Percentiles rank a stretch among this genome's conserved stretches.
These are phyloP conservation scores for Notiomystis cincta DNA, from an alignment of 2,113 vertebrate species.

Conservation along the genomic window DNA sequence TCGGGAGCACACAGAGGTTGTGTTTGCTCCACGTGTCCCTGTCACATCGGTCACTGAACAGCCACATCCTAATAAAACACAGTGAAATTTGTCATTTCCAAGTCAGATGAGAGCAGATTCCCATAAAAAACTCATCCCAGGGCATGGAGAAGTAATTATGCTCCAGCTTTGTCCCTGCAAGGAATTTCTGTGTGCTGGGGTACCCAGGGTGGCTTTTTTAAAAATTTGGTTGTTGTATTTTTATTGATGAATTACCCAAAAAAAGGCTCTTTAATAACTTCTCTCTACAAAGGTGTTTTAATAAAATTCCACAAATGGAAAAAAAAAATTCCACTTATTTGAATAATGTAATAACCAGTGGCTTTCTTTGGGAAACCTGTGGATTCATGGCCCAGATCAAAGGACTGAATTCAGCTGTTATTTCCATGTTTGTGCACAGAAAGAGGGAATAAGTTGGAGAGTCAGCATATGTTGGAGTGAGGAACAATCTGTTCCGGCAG, in stretches of 20 bases:
- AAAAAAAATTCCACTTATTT: not conserved
- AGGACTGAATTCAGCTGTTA: constrained; percentile 6
- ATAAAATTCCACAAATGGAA: not conserved
- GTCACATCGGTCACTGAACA: not conserved
- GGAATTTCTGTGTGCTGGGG: not conserved
- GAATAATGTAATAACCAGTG: not conserved
- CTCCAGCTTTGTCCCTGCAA: not conserved
- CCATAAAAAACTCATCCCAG: not conserved
- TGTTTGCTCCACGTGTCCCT: not conserved
- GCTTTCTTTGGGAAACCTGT: not conserved
- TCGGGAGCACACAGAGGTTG: not conserved
- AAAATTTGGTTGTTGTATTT: not conserved
- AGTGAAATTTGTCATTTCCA: constrained; percentile 27
- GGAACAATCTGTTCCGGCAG: not conserved
- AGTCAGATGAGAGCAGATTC: constrained; percentile 14
- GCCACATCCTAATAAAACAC: not conserved
- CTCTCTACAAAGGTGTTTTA: not conserved
- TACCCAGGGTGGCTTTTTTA: not conserved
- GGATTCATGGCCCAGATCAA: not conserved
- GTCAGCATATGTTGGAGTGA: not conserved
- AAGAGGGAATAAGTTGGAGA: not conserved
- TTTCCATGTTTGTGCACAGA: not conserved
- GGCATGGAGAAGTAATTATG: not conserved
- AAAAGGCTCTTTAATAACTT: not conserved
- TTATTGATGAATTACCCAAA: not conserved